Percentiles rank a stretch among this genome's conserved stretches.
These are phyloP conservation scores for Myotis lucifugus DNA, from an alignment of 2,113 vertebrate species.

Conservation along the genomic window DNA sequence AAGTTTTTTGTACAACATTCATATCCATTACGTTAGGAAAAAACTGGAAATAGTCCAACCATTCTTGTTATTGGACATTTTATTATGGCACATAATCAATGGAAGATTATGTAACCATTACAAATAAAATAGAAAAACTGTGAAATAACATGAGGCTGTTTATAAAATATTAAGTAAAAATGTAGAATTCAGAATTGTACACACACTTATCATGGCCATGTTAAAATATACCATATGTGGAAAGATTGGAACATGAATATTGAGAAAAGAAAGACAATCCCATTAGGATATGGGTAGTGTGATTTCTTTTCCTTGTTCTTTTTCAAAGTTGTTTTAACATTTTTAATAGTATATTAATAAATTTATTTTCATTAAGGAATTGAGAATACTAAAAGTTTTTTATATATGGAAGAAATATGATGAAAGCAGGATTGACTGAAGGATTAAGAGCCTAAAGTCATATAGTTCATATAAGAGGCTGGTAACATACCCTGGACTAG, in stretches of 20 bases:
- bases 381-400: not conserved
- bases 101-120: not conserved
- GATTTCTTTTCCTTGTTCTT: constrained; percentile 20
- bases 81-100: constrained; percentile 16
- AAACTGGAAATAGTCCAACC: constrained; percentile 2
- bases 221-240: not conserved
- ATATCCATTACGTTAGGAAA: constrained; percentile 2
- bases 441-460: not conserved
- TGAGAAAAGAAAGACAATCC: constrained; percentile 7
- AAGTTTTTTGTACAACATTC: constrained; percentile 41
- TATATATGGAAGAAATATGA: constrained; percentile 7
- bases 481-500: not conserved
- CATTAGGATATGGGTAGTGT: constrained; percentile 9
- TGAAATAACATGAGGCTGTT: constrained; percentile 18
- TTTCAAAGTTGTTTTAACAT: not conserved
- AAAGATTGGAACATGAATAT: constrained; percentile 14
- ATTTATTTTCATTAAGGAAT: not conserved
- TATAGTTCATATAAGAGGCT: not conserved
- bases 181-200: not conserved
- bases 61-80: not conserved
- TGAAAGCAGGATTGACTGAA: not conserved
- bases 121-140: constrained; percentile 44
- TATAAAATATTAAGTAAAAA: constrained; percentile 32
- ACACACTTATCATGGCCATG: not conserved
- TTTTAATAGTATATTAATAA: constrained; percentile 35